Evolutionary conservation across 1,140 invertebrate genomes (phyloP).

Genomic region (Antheraea pernyi): DNA sequence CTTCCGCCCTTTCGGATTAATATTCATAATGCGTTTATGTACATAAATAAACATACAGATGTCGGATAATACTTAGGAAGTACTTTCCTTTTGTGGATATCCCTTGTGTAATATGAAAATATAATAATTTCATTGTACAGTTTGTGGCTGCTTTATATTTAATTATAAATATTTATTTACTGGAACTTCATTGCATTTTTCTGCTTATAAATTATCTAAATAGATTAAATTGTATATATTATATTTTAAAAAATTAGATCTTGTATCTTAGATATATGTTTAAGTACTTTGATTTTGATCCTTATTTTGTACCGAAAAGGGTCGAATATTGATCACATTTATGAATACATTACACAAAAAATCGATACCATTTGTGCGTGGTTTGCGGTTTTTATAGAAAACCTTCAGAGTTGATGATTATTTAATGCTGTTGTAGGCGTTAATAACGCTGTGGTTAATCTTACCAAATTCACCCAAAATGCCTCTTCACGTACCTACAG

Average conservation of each 20-base stretch:
- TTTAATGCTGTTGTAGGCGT: not conserved
- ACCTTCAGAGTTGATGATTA: not conserved
- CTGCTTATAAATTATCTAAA: not conserved
- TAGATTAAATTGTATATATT: not conserved
- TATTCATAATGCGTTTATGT: not conserved
- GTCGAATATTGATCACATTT: too few relatives aligned
- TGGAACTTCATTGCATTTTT: not conserved
- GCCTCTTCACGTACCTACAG: not conserved
- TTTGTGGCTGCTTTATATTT: too few relatives aligned
- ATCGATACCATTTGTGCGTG: not conserved
- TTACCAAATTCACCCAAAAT: not conserved
- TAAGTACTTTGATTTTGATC: not conserved
- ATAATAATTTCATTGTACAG: not conserved
- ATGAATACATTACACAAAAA: not conserved
- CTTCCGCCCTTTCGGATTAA: constrained; percentile 9
- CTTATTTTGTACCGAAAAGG: not conserved
- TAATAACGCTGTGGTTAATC: not conserved
- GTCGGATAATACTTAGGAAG: not conserved
- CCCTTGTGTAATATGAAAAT: not conserved
- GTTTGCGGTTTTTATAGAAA: not conserved
- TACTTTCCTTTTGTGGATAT: not conserved
- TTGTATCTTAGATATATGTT: not conserved
- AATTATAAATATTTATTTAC: not conserved
- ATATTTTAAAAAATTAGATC: not conserved
- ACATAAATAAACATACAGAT: not conserved